A percentile compares a stretch with the other conserved stretches of the same genome.
Conservation (phyloP, 2,113 vertebrate species). For the Pithys albifrons region DNA sequence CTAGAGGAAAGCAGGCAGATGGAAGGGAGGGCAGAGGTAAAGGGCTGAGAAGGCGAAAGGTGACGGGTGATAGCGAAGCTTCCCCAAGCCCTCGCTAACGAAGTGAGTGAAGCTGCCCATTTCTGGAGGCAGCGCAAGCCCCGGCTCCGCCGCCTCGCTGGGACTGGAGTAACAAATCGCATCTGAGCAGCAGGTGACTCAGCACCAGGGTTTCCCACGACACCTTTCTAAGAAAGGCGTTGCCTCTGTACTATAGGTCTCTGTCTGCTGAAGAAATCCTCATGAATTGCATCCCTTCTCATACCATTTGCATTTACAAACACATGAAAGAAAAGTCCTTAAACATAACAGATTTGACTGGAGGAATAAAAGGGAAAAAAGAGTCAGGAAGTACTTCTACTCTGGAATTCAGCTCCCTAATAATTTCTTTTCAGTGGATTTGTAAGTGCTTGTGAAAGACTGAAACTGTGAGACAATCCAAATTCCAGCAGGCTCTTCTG, state of each 20-base stretch:
- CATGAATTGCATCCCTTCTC: background rate
- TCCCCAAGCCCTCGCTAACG: background rate
- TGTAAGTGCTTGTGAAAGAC: background rate
- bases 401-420: background rate
- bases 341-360: background rate
- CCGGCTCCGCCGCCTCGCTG: fast-evolving
- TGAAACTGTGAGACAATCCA: background rate
- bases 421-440: background rate
- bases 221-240: background rate
- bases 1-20: slow-evolving; percentile 45
- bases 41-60: background rate
- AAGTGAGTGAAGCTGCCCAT: background rate
- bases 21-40: background rate
- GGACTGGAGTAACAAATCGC: background rate
- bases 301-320: background rate
- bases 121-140: background rate
- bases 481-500: background rate
- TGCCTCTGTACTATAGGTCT: fast-evolving
- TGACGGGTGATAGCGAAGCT: fast-evolving
- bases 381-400: background rate
- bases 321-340: fast-evolving
- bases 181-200: background rate
- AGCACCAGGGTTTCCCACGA: background rate
- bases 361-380: background rate
- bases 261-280: background rate